A percentile compares a stretch with the other conserved stretches of the same genome.
Evolutionary conservation across 1,140 invertebrate genomes (phyloP).

Genomic region (Portunus trituberculatus): DNA sequence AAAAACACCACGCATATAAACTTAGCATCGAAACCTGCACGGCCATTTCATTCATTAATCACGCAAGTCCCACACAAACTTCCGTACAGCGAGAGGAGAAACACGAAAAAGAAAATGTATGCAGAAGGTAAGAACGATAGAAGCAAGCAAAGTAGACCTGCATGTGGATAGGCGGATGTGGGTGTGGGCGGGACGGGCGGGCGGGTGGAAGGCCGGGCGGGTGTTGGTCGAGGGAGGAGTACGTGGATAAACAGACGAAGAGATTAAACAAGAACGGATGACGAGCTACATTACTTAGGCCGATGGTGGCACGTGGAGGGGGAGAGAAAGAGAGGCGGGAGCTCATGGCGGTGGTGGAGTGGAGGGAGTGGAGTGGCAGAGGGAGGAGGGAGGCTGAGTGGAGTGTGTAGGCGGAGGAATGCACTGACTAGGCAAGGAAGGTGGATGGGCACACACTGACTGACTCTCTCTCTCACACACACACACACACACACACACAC

Average conservation of each 20-base stretch:
- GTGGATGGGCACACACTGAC: slow-evolving; percentile 10
- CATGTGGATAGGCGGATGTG: background rate
- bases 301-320: background rate
- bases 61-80: background rate
- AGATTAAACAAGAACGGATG: slow-evolving; percentile 22
- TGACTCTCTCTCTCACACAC: slow-evolving; percentile 20
- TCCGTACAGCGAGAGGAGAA: background rate
- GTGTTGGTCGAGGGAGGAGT: background rate
- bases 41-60: background rate
- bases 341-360: background rate
- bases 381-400: background rate
- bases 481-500: slow-evolving; percentile 43
- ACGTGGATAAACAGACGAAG: background rate
- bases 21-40: background rate
- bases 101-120: background rate
- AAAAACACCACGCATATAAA: too few species aligned
- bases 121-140: background rate
- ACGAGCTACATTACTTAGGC: slow-evolving; percentile 12
- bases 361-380: background rate
- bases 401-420: background rate
- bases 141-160: background rate
- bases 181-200: background rate
- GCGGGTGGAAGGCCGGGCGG: background rate
- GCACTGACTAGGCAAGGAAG: background rate
- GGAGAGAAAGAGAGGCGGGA: background rate